Conservation (phyloP, 30 jellyfish, hydroid and myxozoan species). For the Haliclystus octoradiatus region DNA sequence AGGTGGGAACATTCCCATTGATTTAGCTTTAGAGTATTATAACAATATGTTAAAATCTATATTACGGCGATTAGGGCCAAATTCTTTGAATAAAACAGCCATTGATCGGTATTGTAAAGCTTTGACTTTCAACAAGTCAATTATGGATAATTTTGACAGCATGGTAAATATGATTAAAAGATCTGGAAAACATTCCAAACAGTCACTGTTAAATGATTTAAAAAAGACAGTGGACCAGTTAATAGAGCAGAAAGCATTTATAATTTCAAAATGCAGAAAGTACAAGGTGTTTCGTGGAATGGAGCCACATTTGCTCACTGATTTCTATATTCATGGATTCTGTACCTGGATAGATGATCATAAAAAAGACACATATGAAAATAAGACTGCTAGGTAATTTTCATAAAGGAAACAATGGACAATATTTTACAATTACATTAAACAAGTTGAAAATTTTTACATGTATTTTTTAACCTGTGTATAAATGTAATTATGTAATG, state of each 20-base stretch:
- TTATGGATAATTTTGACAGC: not conserved
- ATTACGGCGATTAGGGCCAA: conserved; percentile 12
- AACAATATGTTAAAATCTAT: conserved; percentile 10
- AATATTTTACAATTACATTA: no score
- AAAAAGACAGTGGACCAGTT: not conserved
- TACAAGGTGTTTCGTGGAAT: not conserved
- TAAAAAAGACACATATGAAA: conserved; percentile 3
- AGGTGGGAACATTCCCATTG: conserved; percentile 15
- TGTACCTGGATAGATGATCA: conserved; percentile 8
- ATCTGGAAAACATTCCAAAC: not conserved
- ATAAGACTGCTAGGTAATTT: no score
- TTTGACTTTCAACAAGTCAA: not conserved
- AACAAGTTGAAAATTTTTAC: no score
- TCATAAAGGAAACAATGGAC: no score
- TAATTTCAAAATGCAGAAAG: no score
- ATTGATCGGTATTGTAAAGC: conserved; percentile 15
- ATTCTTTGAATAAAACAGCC: conserved; percentile 6
- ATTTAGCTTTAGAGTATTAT: conserved; percentile 7
- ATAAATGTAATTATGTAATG: no score
- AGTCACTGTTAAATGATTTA: not conserved
- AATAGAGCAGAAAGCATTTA: not conserved
- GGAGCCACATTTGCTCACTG: not conserved
- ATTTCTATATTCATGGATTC: conserved; percentile 1
- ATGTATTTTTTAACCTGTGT: no score
- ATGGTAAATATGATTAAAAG: not conserved